phyloP scores from a whole-genome alignment of 2,888 invertebrate species.

The Trisateles emortualis region DNA sequence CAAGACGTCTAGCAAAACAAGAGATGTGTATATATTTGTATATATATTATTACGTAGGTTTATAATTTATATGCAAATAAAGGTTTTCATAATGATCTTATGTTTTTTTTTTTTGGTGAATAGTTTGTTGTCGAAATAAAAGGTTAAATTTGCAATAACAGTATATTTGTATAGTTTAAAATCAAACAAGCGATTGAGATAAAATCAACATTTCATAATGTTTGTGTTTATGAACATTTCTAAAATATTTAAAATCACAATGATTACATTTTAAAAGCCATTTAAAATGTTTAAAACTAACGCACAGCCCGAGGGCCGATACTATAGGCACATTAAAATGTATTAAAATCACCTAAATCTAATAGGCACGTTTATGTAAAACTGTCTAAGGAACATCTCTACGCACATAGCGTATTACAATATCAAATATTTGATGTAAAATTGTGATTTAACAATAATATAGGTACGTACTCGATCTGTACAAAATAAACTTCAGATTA shows the following conservation, averaged over 20 bases:
- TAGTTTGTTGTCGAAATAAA: not conserved
- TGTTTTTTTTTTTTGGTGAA: too few species aligned
- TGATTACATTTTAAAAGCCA: slow-evolving; percentile 60
- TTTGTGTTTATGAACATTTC: slow-evolving; percentile 39
- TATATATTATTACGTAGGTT: too few species aligned
- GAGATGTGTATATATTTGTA: too few species aligned
- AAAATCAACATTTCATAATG: slow-evolving; percentile 71
- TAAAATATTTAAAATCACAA: slow-evolving; percentile 68
- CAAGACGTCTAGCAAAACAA: too few species aligned
- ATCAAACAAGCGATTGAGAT: slow-evolving; percentile 67
- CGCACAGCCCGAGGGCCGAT: slow-evolving; percentile 36
- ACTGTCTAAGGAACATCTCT: slow-evolving; percentile 67
- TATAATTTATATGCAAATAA: too few species aligned
- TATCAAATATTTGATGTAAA: slow-evolving; percentile 33
- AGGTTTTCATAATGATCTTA: too few species aligned
- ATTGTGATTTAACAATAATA: slow-evolving; percentile 12
- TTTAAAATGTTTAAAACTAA: slow-evolving; percentile 53
- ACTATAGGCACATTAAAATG: slow-evolving; percentile 66
- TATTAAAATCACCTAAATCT: slow-evolving; percentile 68
- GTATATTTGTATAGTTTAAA: slow-evolving; percentile 65
- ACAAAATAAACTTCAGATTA: not conserved
- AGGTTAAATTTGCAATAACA: slow-evolving; percentile 36
- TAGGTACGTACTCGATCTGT: slow-evolving; percentile 2
- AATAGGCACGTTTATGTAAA: slow-evolving; percentile 60
- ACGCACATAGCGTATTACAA: slow-evolving; percentile 62